Evolutionary conservation across 2,888 invertebrate genomes (phyloP), one percentile per base, ranked within the genome.

Genomic region (Nemoura dubitans): DNA sequence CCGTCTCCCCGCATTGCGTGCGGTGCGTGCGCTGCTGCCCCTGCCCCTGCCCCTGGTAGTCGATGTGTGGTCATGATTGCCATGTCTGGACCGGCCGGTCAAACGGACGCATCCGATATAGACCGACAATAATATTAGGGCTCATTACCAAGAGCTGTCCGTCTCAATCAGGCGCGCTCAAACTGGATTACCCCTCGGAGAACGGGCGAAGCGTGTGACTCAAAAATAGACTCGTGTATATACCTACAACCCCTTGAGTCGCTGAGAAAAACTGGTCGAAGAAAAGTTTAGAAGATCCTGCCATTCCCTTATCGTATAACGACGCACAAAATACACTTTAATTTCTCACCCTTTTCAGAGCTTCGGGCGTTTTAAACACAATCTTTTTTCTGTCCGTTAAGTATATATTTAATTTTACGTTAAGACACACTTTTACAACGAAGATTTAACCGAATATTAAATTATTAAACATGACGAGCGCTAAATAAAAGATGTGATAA

Each of bases 111-210:
- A 30, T 81, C 27, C 81, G 29, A 81, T 30, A 14, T 29, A 59
- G 59, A 59, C 59, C 59, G 59, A 59, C 59, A 59, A 21, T 59
- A 59, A 43, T 42, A 83, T 36, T 83, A 83, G 1, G 30, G 30
- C 83, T 83, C 83, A 83, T 83, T 83, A 83, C 83, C 83, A 26
- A 7, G n/a, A 43, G 26, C 83, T 83, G 83, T 83, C 83, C 43
- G 26, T 83, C 83, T 83, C 42, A 83, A 83, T 83, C 83, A 81
- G 30, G 0, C 27, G 16, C n/a, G 6, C 27, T 81, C 81, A 81
- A 59, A 81, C 81, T 30, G n/a, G 27, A 81, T 81, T 59, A 59
- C 59, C 59, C 59, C 59, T 59, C 59, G 21, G 59, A 59, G 59
- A 21, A 59, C 21, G 59, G 14, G 36, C 36, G 21, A 14, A 59